A percentile compares a stretch with the other conserved stretches of the same genome.
These are phyloP conservation scores for Rana temporaria DNA, from an alignment of 2,113 vertebrate genomes.

Conservation along the genomic window DNA sequence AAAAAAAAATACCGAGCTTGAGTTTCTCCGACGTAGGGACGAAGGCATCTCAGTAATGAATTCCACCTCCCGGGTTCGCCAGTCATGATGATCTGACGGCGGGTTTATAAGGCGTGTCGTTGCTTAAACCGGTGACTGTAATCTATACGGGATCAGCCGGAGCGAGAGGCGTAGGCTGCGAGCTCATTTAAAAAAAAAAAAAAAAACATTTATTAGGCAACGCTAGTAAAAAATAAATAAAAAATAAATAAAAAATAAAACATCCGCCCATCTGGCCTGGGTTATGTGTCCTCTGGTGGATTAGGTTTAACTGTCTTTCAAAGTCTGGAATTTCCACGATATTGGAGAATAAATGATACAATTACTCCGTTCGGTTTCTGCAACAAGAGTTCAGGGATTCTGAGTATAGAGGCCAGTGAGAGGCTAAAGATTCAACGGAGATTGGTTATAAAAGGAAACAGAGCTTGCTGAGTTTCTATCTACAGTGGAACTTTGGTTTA, in stretches of 20 bases:
- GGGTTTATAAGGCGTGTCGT: slow-evolving; percentile 5
- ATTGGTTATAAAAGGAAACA: too few species aligned
- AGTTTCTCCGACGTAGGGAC: neutral
- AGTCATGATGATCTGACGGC: neutral
- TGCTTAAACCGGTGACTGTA: neutral
- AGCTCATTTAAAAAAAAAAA: neutral
- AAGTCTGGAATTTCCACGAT: neutral
- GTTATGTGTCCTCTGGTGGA: neutral
- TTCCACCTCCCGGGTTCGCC: neutral
- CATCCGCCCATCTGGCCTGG: neutral
- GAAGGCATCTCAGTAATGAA: slow-evolving; percentile 14
- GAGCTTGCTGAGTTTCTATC: too few species aligned
- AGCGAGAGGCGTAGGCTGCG: neutral
- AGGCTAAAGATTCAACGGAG: too few species aligned
- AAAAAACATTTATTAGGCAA: slow-evolving; percentile 1
- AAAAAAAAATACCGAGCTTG: neutral
- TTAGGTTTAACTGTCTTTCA: neutral
- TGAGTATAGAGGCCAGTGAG: too few species aligned
- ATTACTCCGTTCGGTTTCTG: too few species aligned
- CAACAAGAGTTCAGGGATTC: too few species aligned
- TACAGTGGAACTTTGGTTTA: too few species aligned
- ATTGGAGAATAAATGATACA: neutral
- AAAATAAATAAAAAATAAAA: neutral
- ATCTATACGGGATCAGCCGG: neutral
- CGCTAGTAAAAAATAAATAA: neutral